Percentiles rank a stretch among this genome's conserved stretches.
phyloP scores from a whole-genome alignment of 2,797 vertebrate genomes.

The Centropyge bicolor region DNA sequence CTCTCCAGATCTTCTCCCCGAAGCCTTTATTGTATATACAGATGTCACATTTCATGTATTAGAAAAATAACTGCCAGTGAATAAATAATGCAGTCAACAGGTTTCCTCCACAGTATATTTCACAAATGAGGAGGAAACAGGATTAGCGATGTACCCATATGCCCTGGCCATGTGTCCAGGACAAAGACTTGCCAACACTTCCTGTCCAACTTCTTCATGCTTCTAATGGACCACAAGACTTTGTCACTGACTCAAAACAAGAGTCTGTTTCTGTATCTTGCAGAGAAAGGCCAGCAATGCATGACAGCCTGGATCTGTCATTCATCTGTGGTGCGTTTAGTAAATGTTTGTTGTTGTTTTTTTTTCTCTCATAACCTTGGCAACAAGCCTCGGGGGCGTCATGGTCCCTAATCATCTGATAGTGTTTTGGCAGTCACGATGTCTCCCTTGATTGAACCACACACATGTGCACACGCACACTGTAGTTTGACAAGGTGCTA shows the following conservation, averaged over 20 bases:
- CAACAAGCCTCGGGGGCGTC: constrained; percentile 61
- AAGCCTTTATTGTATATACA: neutral
- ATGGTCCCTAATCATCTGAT: constrained; percentile 72
- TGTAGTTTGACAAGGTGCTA: constrained; percentile 64
- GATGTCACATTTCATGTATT: neutral
- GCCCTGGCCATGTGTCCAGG: neutral
- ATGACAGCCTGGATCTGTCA: constrained; percentile 29
- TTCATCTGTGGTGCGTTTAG: constrained; percentile 51
- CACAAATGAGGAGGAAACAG: neutral
- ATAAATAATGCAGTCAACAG: neutral
- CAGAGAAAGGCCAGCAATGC: constrained; percentile 16
- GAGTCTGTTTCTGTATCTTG: neutral
- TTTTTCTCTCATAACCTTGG: constrained; percentile 60
- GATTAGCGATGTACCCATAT: neutral
- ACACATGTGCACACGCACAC: constrained; percentile 34
- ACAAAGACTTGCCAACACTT: neutral
- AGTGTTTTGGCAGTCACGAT: constrained; percentile 65
- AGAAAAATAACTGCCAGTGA: neutral
- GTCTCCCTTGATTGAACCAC: constrained; percentile 55
- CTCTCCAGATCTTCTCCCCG: neutral
- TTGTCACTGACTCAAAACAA: constrained; percentile 1
- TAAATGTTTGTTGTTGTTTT: constrained; percentile 67
- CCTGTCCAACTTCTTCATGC: neutral
- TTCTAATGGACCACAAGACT: neutral
- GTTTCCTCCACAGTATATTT: neutral